Percentiles rank a stretch among this genome's conserved stretches.
Evolutionary conservation across 2,113 vertebrate species (phyloP).

Genomic region (Myrmecobius fasciatus): DNA sequence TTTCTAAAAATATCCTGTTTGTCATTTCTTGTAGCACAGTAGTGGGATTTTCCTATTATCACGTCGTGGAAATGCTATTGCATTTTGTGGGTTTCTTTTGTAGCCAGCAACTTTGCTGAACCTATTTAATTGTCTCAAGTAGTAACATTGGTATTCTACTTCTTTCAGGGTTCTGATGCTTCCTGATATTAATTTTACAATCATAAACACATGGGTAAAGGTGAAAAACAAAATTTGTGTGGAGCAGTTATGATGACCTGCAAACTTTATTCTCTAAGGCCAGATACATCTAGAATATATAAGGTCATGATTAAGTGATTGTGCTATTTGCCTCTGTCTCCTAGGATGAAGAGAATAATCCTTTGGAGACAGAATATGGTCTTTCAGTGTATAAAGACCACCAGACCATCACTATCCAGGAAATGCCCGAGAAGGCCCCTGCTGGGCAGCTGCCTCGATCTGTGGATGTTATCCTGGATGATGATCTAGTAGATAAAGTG

Average conservation of each 20-base stretch:
- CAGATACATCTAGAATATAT: neutral
- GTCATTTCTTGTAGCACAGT: too few species aligned
- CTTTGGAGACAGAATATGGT: conserved; percentile 96
- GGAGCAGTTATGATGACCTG: neutral
- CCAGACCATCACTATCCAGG: conserved; percentile 97
- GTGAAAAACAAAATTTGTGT: neutral
- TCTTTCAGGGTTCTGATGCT: neutral
- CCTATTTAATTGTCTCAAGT: neutral
- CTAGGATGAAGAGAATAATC: conserved; percentile 98
- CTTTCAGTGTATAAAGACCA: conserved; percentile 97
- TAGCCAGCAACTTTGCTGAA: neutral
- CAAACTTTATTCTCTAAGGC: neutral
- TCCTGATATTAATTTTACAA: neutral
- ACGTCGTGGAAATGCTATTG: neutral
- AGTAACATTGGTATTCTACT: neutral
- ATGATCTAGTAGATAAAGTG: conserved; percentile 94
- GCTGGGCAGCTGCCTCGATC: conserved; percentile 98
- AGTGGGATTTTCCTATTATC: neutral
- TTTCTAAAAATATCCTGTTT: too few species aligned
- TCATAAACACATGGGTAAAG: neutral
- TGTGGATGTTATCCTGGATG: conserved; percentile 94
- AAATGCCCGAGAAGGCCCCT: conserved; percentile 99
- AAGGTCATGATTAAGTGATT: neutral
- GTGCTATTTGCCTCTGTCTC: neutral
- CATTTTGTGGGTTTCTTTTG: neutral